Percentiles rank a stretch among this genome's conserved stretches.
phyloP scores from a whole-genome alignment of 2,888 invertebrate genomes.

The Nemoura dubitans region DNA sequence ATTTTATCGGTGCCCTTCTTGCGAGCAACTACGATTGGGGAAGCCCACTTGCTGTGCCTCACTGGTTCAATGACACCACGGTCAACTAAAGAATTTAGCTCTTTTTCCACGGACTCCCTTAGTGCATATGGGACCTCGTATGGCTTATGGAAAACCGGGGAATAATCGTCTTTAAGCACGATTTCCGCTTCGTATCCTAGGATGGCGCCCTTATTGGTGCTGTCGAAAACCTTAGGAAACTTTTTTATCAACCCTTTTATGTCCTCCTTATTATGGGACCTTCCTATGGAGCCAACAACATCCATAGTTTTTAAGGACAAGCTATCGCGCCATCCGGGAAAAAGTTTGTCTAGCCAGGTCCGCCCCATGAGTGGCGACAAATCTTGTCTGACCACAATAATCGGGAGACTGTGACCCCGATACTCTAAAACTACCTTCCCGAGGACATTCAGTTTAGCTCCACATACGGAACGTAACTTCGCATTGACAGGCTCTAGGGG shows the following conservation, averaged over 20 bases:
- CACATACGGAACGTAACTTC: background rate
- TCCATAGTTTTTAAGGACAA: background rate
- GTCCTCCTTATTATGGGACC: background rate
- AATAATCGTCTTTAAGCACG: background rate
- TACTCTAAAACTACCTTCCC: background rate
- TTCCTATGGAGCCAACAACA: background rate
- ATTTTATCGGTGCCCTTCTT: conserved; percentile 51
- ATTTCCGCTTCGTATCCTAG: background rate
- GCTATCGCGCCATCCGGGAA: background rate
- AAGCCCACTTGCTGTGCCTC: conserved; percentile 13
- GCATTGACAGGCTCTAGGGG: too few species aligned
- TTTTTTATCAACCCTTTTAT: background rate
- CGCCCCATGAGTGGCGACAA: background rate
- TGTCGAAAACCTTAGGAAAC: conserved; percentile 8
- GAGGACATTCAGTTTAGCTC: background rate
- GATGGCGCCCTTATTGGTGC: background rate
- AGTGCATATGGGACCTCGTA: background rate
- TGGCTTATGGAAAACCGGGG: too few species aligned
- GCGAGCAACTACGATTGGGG: conserved; percentile 53
- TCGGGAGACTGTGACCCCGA: background rate
- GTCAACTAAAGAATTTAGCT: background rate
- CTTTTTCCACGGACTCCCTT: background rate
- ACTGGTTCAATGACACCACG: background rate
- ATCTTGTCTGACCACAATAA: background rate
- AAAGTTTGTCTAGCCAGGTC: background rate